Evolutionary conservation across 2,888 invertebrate species (phyloP).

Genomic region (Drosophila sordidapex): DNA sequence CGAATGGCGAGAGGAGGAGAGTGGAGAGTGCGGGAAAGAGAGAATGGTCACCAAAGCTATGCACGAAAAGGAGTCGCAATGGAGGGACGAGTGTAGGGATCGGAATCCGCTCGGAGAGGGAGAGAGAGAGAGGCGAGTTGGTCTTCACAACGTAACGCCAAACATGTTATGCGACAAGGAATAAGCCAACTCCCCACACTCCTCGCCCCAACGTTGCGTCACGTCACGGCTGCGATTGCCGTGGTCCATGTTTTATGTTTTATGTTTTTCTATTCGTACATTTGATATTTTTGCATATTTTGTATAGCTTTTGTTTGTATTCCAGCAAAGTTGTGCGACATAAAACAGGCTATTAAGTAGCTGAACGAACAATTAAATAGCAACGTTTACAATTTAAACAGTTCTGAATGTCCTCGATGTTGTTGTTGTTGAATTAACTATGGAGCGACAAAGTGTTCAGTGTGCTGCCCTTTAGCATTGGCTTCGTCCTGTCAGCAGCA

Average conservation of each 20-base stretch:
- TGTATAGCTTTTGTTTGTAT: slow-evolving; percentile 7
- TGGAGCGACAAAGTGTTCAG: background rate
- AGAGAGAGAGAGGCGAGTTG: background rate
- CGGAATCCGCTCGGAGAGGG: background rate
- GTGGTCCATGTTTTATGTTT: slow-evolving; percentile 48
- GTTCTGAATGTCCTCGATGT: background rate
- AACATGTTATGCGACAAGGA: slow-evolving; percentile 65
- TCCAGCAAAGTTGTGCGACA: slow-evolving; percentile 37
- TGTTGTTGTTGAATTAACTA: slow-evolving; percentile 36
- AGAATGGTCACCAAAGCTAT: slow-evolving; percentile 58
- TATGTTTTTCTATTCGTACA: slow-evolving; percentile 19
- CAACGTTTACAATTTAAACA: slow-evolving; percentile 34
- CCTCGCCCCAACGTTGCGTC: slow-evolving; percentile 32
- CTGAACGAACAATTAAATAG: slow-evolving; percentile 49
- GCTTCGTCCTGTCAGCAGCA: slow-evolving; percentile 51
- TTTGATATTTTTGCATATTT: slow-evolving; percentile 25
- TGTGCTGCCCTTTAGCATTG: slow-evolving; percentile 16
- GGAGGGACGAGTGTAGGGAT: background rate
- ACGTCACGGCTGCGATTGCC: slow-evolving; percentile 50
- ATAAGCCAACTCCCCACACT: slow-evolving; percentile 22
- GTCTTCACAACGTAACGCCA: slow-evolving; percentile 16
- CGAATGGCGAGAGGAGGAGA: background rate
- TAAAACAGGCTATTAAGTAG: slow-evolving; percentile 58
- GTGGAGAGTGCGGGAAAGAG: background rate
- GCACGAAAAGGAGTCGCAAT: slow-evolving; percentile 52